Percentiles rank a stretch among this genome's conserved stretches.
Evolutionary conservation across 1,140 invertebrate genomes (phyloP).

Genomic region (Drosophila biarmipes): DNA sequence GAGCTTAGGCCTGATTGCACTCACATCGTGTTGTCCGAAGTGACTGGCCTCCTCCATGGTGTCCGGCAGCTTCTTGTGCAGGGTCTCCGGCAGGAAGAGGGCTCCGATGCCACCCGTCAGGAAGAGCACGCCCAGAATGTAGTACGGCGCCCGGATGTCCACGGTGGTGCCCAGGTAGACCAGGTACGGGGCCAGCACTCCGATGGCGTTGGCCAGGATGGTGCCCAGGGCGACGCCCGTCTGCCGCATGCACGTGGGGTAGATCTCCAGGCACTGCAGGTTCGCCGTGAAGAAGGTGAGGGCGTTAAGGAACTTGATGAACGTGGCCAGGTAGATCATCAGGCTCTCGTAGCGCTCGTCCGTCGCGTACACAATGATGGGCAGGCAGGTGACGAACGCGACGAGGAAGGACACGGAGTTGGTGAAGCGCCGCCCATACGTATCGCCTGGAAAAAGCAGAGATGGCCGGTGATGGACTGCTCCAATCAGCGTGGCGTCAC

Average conservation of each 20-base stretch:
- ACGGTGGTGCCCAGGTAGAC: constrained; percentile 87
- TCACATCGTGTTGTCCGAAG: constrained; percentile 88
- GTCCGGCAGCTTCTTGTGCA: constrained; percentile 89
- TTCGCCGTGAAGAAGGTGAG: constrained; percentile 88
- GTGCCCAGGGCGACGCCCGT: constrained; percentile 88
- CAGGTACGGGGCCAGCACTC: constrained; percentile 89
- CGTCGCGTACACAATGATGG: constrained; percentile 82
- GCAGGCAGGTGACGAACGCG: constrained; percentile 84
- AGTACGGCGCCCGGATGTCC: constrained; percentile 86
- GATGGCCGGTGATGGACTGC: constrained; percentile 29
- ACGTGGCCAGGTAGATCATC: constrained; percentile 85
- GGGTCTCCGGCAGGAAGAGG: constrained; percentile 89
- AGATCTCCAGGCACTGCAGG: constrained; percentile 88
- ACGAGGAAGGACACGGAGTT: constrained; percentile 84
- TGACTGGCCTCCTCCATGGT: constrained; percentile 89
- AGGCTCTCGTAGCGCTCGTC: constrained; percentile 79
- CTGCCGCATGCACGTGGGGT: constrained; percentile 89
- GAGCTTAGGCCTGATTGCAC: constrained; percentile 8
- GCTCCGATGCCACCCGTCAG: constrained; percentile 86
- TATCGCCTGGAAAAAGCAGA: constrained; percentile 77
- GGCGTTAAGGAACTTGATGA: constrained; percentile 87
- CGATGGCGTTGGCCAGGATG: constrained; percentile 86
- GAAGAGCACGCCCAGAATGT: constrained; percentile 86
- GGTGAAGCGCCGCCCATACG: constrained; percentile 86
- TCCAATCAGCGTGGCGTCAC: constrained; percentile 51